Evolutionary conservation across 2,113 vertebrate genomes (phyloP).

Genomic region (Tetrao urogallus): DNA sequence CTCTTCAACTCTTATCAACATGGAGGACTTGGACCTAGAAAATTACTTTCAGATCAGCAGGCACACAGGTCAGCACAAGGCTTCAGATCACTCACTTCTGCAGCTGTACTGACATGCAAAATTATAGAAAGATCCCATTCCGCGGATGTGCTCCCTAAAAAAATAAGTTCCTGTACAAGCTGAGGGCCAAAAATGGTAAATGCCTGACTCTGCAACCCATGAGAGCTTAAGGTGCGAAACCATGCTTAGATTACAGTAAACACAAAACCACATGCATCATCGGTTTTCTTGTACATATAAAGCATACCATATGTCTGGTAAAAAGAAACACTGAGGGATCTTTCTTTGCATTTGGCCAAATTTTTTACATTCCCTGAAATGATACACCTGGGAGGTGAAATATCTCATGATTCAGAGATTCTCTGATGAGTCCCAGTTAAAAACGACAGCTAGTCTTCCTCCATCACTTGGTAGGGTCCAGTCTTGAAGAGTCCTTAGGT

Average conservation of each 20-base stretch:
- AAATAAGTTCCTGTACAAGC: background rate
- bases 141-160: background rate
- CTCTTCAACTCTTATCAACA: background rate
- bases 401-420: background rate
- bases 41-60: background rate
- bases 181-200: background rate
- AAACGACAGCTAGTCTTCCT: background rate
- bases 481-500: background rate
- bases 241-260: background rate
- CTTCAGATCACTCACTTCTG: accelerated
- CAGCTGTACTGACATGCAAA: background rate
- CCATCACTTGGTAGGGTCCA: background rate
- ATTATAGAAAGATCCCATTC: background rate
- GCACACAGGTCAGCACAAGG: background rate
- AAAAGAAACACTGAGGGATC: background rate
- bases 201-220: background rate
- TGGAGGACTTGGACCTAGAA: background rate
- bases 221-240: background rate
- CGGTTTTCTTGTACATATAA: background rate
- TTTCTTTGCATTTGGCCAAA: background rate
- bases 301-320: background rate
- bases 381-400: background rate
- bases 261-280: background rate
- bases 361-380: background rate
- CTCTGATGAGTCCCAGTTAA: background rate